Percentiles rank a stretch among this genome's conserved stretches.
Evolutionary conservation across 35 echinoderm and acorn worm species (phyloP).

Genomic region (Eucidaris tribuloides): DNA sequence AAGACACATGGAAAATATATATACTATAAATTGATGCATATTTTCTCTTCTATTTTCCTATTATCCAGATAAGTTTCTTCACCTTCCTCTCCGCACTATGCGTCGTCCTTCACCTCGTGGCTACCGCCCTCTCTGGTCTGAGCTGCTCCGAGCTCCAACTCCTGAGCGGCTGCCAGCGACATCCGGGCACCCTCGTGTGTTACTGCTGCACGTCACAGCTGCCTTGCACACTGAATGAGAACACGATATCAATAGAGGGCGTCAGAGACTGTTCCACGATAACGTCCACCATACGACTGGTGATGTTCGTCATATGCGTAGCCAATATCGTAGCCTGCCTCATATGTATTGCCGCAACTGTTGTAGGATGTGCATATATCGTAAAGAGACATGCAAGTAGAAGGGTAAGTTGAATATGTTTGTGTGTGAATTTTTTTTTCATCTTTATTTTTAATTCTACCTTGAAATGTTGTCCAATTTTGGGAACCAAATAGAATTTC

Average conservation of each 20-base stretch:
- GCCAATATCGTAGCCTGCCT: constrained; percentile 73
- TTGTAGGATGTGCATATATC: constrained; percentile 75
- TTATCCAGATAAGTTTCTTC: constrained; percentile 75
- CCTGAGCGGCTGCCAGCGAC: constrained; percentile 19
- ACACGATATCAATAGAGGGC: constrained; percentile 49
- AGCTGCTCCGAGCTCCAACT: constrained; percentile 57
- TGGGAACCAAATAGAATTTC: too few relatives aligned
- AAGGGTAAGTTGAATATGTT: constrained; percentile 81
- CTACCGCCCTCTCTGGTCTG: constrained; percentile 62
- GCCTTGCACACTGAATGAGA: constrained; percentile 11
- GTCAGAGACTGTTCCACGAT: constrained; percentile 51
- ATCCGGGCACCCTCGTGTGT: constrained; percentile 9
- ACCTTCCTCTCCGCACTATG: constrained; percentile 83
- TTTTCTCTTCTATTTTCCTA: constrained; percentile 11
- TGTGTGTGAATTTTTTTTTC: not conserved
- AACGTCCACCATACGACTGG: constrained; percentile 35
- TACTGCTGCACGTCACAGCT: constrained; percentile 46
- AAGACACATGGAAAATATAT: too few relatives aligned
- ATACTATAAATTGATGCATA: too few relatives aligned
- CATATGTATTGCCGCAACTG: constrained; percentile 61
- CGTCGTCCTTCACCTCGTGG: constrained; percentile 81
- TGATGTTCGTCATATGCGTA: constrained; percentile 78
- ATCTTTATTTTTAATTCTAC: too few relatives aligned
- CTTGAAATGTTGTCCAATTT: too few relatives aligned
- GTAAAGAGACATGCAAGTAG: constrained; percentile 64